Base-by-base conservation (phyloP, 2,888 invertebrate genomes). In the Fragum whitleyi region DNA sequence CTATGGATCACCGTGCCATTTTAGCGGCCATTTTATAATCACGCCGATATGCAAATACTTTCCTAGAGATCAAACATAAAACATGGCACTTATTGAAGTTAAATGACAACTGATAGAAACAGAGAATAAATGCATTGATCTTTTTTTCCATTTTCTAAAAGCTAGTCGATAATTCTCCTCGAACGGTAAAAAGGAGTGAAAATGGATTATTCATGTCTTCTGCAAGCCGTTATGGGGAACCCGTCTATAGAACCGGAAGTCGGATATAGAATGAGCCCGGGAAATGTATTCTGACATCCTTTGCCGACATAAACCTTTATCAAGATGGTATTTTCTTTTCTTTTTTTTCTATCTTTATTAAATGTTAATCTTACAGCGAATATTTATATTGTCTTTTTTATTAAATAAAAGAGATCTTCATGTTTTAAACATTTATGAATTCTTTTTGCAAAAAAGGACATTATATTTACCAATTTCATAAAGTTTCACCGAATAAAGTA, bases 131-230 rank as follows among this genome's bases (percentile, higher is more conserved):
- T 72, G 77, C 81, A 85, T 79, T 81, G 81, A 85, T 85, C 85
- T 81, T 81, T 85, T 77, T 69, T 62, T 57, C 11, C 57, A 26
- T 57, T 21, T 57, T 28, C 57, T 28, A 23, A 23, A 23, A 42
- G 16, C 71, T 57, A 74, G 79, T 83, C 74, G 80, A 78, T 83
- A 78, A 47, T 47, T 83, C 72, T 75, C 78, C 78, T 82, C 82
- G 51, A 69, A 77, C 69, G 82, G 82, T 82, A 82, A 85, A 57
- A 85, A 74, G 85, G 61, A 80, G 76, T 61, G 80, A 85, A 47
- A 85, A 85, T 85, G 85, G 85, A 85, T 78, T 85, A 81, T 83
- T 85, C 85, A 83, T 85, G 85, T 85, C 80, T 80, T 81, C 79
- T 81, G 85, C 78, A 39, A 69, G 70, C 69, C 62, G 82, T 85